phyloP scores from a whole-genome alignment of 2,797 vertebrate species.

The Helicolenus hilgendorfi region DNA sequence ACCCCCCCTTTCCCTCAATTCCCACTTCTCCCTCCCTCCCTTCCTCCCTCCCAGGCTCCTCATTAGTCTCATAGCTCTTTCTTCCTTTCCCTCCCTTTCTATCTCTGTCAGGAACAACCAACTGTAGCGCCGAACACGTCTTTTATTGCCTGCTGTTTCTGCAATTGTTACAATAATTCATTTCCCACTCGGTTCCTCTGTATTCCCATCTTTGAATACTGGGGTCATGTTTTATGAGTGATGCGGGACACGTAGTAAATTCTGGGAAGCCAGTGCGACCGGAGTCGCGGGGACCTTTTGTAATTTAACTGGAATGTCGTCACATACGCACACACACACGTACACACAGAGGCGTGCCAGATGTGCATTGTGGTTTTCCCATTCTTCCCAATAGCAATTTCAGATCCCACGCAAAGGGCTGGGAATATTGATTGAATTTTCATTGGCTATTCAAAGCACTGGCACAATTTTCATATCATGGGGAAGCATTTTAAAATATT shows the following conservation, averaged over 20 bases:
- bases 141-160: conserved; percentile 83
- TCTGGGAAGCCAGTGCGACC: conserved; percentile 69
- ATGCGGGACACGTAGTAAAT: conserved; percentile 80
- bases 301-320: conserved; percentile 83
- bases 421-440: conserved; percentile 74
- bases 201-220: conserved; percentile 81
- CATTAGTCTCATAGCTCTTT: conserved; percentile 81
- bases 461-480: conserved; percentile 61
- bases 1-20: conserved; percentile 53
- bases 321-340: conserved; percentile 28
- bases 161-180: conserved; percentile 82
- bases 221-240: conserved; percentile 82
- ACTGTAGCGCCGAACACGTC: conserved; percentile 64
- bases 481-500: conserved; percentile 68
- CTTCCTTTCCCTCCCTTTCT: conserved; percentile 71
- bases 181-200: conserved; percentile 68
- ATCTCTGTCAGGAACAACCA: conserved; percentile 78
- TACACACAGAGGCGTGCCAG: conserved; percentile 51
- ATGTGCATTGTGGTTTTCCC: conserved; percentile 78
- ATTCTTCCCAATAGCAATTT: conserved; percentile 66
- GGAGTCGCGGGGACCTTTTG: conserved; percentile 68
- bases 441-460: conserved; percentile 65
- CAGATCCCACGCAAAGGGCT: conserved; percentile 33
- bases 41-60: conserved; percentile 69
- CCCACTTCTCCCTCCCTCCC: conserved; percentile 62